Evolutionary conservation across 2,888 invertebrate species (phyloP).

Genomic region (Cordilura impudica): DNA sequence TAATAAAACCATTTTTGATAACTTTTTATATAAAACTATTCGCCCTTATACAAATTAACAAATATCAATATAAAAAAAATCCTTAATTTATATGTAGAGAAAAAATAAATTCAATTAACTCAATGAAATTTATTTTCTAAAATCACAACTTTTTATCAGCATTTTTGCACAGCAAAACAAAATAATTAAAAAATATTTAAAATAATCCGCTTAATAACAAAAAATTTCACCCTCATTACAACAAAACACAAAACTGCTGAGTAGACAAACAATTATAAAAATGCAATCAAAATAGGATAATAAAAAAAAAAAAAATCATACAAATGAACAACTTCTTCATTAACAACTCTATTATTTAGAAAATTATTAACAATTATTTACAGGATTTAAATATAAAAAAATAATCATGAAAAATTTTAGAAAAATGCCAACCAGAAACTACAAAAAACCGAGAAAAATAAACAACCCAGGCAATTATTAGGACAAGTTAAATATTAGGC

Average conservation of each 20-base stretch:
- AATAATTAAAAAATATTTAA: conserved; percentile 5
- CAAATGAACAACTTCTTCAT: neutral
- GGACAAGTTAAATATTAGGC: conserved; percentile 25
- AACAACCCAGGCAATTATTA: conserved; percentile 23
- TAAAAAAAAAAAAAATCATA: neutral
- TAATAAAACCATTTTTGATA: no score
- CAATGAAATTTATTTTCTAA: conserved; percentile 37
- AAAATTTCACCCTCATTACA: neutral
- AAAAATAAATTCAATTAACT: conserved; percentile 27
- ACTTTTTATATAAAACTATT: no score
- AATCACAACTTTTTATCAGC: conserved; percentile 42
- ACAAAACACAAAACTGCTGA: conserved; percentile 12
- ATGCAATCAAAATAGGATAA: neutral
- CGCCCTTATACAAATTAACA: neutral
- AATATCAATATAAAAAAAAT: neutral
- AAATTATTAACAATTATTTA: conserved; percentile 5
- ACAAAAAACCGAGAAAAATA: neutral
- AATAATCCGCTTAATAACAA: conserved; percentile 45
- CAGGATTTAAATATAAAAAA: neutral
- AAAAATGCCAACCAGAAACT: neutral
- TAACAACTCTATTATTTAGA: conserved; percentile 7
- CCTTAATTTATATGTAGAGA: conserved; percentile 17
- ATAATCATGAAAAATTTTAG: neutral
- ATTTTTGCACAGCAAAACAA: conserved; percentile 4
- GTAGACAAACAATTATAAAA: neutral